Evolutionary conservation across 1,140 invertebrate species (phyloP).

Genomic region (Hylaeus anthracinus): DNA sequence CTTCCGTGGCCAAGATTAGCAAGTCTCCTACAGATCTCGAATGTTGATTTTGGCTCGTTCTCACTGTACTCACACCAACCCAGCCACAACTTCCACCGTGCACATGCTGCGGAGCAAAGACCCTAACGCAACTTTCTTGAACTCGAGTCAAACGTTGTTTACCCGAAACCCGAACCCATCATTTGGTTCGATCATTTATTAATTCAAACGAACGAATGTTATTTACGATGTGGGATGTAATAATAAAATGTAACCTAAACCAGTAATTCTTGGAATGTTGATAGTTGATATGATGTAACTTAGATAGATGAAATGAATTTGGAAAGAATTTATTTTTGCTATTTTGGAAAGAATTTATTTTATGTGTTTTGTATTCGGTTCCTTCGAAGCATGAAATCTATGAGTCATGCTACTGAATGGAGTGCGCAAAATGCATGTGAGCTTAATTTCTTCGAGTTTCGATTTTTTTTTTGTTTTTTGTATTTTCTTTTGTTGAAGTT

Average conservation of each 20-base stretch:
- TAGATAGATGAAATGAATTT: too few species aligned
- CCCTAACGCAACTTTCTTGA: constrained; percentile 40
- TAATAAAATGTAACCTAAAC: background rate
- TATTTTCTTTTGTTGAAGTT: too few species aligned
- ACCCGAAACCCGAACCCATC: background rate
- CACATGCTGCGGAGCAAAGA: constrained; percentile 61
- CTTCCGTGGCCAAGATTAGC: constrained; percentile 71
- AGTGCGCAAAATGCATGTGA: too few species aligned
- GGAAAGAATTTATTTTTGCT: too few species aligned
- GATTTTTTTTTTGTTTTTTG: too few species aligned
- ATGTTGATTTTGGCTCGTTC: constrained; percentile 62
- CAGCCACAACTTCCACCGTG: constrained; percentile 27
- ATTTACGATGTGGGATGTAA: background rate
- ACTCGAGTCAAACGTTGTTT: background rate
- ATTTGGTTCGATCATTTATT: background rate
- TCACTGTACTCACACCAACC: constrained; percentile 61
- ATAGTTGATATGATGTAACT: background rate
- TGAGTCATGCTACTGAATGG: too few species aligned
- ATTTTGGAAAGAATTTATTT: too few species aligned
- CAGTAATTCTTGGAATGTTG: background rate
- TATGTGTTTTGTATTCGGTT: too few species aligned
- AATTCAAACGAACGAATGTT: background rate
- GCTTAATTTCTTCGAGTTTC: too few species aligned
- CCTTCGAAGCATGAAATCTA: too few species aligned
- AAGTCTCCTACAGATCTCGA: constrained; percentile 41